These are phyloP conservation scores for Chouioia cunea DNA, from an alignment of 2,888 invertebrate genomes.

Conservation along the genomic window DNA sequence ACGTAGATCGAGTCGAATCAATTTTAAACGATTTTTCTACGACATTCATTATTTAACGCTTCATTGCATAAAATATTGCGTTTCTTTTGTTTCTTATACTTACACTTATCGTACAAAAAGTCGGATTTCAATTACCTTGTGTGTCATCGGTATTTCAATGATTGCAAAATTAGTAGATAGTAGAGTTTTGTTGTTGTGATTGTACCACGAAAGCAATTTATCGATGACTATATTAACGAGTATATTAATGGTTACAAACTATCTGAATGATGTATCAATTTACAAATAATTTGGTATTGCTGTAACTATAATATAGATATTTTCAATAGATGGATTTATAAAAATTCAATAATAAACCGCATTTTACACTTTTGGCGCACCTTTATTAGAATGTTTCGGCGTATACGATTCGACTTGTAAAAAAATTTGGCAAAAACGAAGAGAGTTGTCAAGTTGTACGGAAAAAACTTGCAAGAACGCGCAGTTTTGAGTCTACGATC, in stretches of 20 bases:
- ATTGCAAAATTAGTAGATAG: conserved; percentile 28
- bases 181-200: conserved; percentile 3
- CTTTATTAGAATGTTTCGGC: too few species aligned
- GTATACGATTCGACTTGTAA: neutral
- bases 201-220: conserved; percentile 12
- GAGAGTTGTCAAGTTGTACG: conserved; percentile 20
- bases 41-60: neutral
- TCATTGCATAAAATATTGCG: conserved; percentile 25
- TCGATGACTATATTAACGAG: too few species aligned
- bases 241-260: conserved; percentile 19
- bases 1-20: conserved; percentile 1
- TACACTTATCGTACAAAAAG: conserved; percentile 25
- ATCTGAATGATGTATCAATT: conserved; percentile 3
- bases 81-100: conserved; percentile 1
- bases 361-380: conserved; percentile 5
- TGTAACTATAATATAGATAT: too few species aligned
- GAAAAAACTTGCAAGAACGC: conserved; percentile 14
- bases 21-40: conserved; percentile 21
- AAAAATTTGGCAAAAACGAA: conserved; percentile 42
- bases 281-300: too few species aligned
- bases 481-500: conserved; percentile 21
- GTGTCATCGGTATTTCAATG: conserved; percentile 23
- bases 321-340: conserved; percentile 16
- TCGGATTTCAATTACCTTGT: conserved; percentile 14
- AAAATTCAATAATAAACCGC: conserved; percentile 11